Evolutionary conservation across 2,888 invertebrate species (phyloP).

Genomic region (Malacosoma neustria): DNA sequence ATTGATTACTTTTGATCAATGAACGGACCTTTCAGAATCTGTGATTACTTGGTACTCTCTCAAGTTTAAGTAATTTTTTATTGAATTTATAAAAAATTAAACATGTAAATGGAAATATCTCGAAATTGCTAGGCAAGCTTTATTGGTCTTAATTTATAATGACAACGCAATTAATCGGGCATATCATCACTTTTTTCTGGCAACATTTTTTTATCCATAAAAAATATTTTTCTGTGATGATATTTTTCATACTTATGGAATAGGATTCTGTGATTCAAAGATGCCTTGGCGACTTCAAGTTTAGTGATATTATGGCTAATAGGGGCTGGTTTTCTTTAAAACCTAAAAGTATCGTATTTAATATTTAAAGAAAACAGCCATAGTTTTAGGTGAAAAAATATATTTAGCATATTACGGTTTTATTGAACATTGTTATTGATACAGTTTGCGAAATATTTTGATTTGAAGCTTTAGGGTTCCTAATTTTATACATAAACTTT

Average conservation of each 20-base stretch:
- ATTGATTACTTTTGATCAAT: slow-evolving; percentile 54
- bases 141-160: no score
- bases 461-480: no score
- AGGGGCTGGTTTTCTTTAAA: slow-evolving; percentile 30
- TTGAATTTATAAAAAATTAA: slow-evolving; percentile 39
- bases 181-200: no score
- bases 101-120: slow-evolving; percentile 28
- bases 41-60: slow-evolving; percentile 75
- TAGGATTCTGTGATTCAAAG: slow-evolving; percentile 56
- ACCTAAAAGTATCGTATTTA: slow-evolving; percentile 19
- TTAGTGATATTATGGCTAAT: slow-evolving; percentile 40
- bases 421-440: slow-evolving; percentile 11
- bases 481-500: no score
- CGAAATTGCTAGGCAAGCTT: slow-evolving; percentile 44
- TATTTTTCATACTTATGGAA: slow-evolving; percentile 7
- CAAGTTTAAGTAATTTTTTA: slow-evolving; percentile 64
- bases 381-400: slow-evolving; percentile 20
- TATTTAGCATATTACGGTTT: slow-evolving; percentile 15
- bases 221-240: slow-evolving; percentile 2
- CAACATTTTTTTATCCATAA: slow-evolving; percentile 9
- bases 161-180: no score
- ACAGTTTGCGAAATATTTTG: no score
- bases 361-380: slow-evolving; percentile 24
- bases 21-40: slow-evolving; percentile 66
- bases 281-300: slow-evolving; percentile 52